Evolutionary conservation across 2,113 vertebrate genomes (phyloP), one percentile per base, ranked within the genome.

Genomic region (Rhinogobius similis): DNA sequence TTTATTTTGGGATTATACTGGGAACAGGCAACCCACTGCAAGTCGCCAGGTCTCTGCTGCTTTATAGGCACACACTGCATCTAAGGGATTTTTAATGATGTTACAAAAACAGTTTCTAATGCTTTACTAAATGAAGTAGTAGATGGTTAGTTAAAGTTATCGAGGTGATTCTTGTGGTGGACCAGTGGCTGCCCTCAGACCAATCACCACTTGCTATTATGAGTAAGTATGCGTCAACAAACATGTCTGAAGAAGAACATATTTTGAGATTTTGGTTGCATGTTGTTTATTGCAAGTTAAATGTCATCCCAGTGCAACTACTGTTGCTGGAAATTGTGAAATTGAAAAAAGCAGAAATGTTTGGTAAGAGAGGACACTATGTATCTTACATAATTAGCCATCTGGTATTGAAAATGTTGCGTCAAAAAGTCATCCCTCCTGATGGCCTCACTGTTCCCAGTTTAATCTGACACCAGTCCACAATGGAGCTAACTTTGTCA

Each of bases 1-100:
- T 81, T 84, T 83, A 84, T 88, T 86, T 81, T 85, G 59, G 76
- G 79, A 66, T 68, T 65, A 79, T 68, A 68, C 73, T 76, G 53
- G 74, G 32, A 86, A 43, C 72, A 10, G 66, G 43, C 55, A 53
- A 53, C 21, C 39, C 6, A 46, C 26, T 4, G 32, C 48, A 64
- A 50, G 23, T 20, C 32, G 14, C 50, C 53, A 16, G 52, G 58
- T 41, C 65, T 27, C 56, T 59, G 16, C 50, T 53, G 21, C n/a
- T 52, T 52, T 27, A 26, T 18, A n/a, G 53, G 23, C 43, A 36
- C 27, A 32, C 29, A 11, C 18, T 8, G 18, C 26, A 11, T 8
- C 18, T 16, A 26, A 18, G 26, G 2, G 16, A 26, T 27, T 5
- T 56, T 27, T 29, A 18, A 58, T 58, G 14, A 48, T 48, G 46